Evolutionary conservation across 2,888 invertebrate species (phyloP).

Genomic region (Aquatica leii): DNA sequence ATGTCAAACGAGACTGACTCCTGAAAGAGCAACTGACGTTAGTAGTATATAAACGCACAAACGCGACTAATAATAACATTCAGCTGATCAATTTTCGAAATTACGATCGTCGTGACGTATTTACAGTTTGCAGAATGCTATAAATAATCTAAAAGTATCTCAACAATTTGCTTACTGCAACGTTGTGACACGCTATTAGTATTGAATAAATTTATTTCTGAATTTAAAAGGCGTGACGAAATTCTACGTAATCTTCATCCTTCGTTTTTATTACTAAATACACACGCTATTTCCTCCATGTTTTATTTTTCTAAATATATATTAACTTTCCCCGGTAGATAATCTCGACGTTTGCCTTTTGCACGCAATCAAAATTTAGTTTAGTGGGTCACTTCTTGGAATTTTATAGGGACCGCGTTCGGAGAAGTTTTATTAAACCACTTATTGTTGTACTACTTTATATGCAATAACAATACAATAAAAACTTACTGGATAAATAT

Average conservation of each 20-base stretch:
- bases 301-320: not conserved
- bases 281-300: not conserved
- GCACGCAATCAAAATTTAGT: conserved; percentile 18
- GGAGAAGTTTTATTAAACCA: conserved; percentile 13
- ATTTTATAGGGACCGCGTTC: conserved; percentile 21
- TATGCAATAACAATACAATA: not conserved
- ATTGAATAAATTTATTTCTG: conserved; percentile 24
- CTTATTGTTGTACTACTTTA: conserved; percentile 5
- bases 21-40: too few species aligned
- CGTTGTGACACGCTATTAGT: conserved; percentile 17
- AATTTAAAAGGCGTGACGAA: conserved; percentile 28
- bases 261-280: not conserved
- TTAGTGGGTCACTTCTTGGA: conserved; percentile 26
- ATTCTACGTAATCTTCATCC: conserved; percentile 21
- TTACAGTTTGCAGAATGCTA: conserved; percentile 18
- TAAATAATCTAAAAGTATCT: conserved; percentile 19
- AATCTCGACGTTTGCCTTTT: too few species aligned
- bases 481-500: too few species aligned
- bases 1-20: too few species aligned
- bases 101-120: not conserved
- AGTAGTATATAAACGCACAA: too few species aligned
- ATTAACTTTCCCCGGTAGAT: conserved; percentile 4
- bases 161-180: conserved; percentile 13
- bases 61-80: not conserved
- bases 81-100: not conserved